Evolutionary conservation across 2,113 vertebrate species (phyloP), one percentile per base, ranked within the genome.

Genomic region (Copsychus sechellarum): DNA sequence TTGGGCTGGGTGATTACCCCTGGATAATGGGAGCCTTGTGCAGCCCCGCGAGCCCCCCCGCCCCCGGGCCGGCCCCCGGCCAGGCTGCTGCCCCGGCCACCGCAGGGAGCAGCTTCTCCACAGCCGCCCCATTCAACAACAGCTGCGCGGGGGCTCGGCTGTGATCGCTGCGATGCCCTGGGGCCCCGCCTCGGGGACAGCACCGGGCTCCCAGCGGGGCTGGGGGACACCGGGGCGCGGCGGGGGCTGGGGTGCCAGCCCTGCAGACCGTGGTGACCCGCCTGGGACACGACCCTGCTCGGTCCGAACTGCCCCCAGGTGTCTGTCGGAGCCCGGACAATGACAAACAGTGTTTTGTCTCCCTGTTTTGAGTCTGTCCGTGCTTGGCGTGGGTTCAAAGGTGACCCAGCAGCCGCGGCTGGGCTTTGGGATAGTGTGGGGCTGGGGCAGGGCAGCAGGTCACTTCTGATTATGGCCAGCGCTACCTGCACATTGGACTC

Each of bases 21-120:
- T 0, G 82, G 42, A 93, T 90, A 94, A 95, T 36, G 45, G 58
- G 70, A 45, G 88, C 96, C 88, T 95, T 95, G 97, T 95, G 83
- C 80, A 42, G 60, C 42, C 28, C 69, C 2, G 25, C 12, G 24
- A 72, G 38, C 56, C 50, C 51, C 71, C 38, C 91, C 22, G 6
- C 12, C 70, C 70, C 56, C 2, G 43, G n/a, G 29, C 81, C 40
- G 58, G 8, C n/a, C 70, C 70, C 56, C 2, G 43, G n/a, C 33
- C 81, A 45, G 58, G 8, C n/a, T 21, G 70, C 82, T 33, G 78
- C 74, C 71, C 91, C 8, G 24, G 88, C 54, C 84, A 9, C 73
- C 29, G 14, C 86, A 5, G 12, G 51, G 11, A 89, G 6, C 28
- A 1, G 91, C 87, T 81, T 31, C 62, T 70, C 23, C 92, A 90